Base-by-base conservation (phyloP, 2,888 invertebrate genomes). In the Platypus cylindrus region DNA sequence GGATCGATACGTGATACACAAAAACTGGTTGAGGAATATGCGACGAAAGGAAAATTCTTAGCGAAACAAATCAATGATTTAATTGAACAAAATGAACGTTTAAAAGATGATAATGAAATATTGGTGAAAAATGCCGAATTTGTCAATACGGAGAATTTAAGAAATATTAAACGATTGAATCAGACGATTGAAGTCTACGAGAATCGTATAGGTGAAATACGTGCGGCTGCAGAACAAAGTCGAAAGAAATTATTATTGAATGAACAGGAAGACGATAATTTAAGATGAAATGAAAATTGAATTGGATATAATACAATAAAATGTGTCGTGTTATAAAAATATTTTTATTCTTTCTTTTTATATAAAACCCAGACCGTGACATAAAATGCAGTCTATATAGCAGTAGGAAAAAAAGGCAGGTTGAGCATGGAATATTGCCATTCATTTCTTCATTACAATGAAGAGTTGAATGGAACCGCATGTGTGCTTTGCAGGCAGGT, bases 21-120 rank as follows among this genome's bases (percentile, higher is more conserved):
- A 33, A 52, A 50, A 37, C 47, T 50, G 31, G 60, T 61, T 3
- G 62, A 61, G 46, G 54, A 58, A 34, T 62, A 63, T 40, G 58
- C 60, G 1, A 53, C 53, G 16, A 48, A 51, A 13, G 62, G 62
- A 2, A 57, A 55, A 36, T 46, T 51, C 34, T 45, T 63, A 16
- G 56, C 57, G 1, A 54, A 53, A 13, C 53, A 62, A 48, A 60
- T 62, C 11, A 59, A 60, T 35, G 48, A 45, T 4, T 44, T 61
- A 3, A 54, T 50, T 28, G 54, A 52, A 15, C 58, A 60, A 41
- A 54, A 51, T 2, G 56, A 57, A 35, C 39, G 48, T n/a, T 53
- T 55, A 36, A 49, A 51, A 30, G 52, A 57, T 34, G 55, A 59
- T 1, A 58, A 55, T 30, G 56, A 58, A 17, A 56, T 56, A 5